Percentiles rank a stretch among this genome's conserved stretches.
Evolutionary conservation across 2,113 vertebrate species (phyloP).

Genomic region (Pollimyrus isidori): DNA sequence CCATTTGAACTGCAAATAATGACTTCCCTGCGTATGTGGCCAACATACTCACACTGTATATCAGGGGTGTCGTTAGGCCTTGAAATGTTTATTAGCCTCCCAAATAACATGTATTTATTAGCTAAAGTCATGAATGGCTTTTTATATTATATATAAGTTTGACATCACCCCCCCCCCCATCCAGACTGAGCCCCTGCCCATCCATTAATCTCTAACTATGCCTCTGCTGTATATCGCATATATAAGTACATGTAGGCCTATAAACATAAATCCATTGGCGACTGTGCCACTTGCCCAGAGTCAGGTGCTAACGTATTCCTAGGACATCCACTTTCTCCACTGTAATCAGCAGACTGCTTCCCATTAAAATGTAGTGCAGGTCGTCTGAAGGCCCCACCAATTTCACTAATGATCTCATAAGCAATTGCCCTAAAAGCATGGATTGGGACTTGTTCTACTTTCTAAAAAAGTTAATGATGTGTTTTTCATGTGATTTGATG

Average conservation of each 20-base stretch:
- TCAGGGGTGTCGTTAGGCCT: too few species aligned
- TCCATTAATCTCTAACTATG: too few species aligned
- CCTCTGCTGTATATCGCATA: neutral
- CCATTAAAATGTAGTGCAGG: neutral
- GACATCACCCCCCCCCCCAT: too few species aligned
- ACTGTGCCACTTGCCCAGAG: neutral
- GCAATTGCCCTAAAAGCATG: conserved; percentile 15
- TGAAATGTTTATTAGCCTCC: too few species aligned
- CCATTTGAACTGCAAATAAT: neutral
- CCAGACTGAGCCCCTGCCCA: too few species aligned
- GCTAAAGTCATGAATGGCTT: too few species aligned
- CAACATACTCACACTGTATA: neutral
- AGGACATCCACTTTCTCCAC: neutral
- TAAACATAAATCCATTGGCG: neutral
- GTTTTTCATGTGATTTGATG: neutral
- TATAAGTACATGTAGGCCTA: neutral
- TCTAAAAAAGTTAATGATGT: neutral
- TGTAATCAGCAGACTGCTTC: conserved; percentile 6
- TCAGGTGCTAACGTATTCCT: neutral
- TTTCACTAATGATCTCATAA: conserved; percentile 5
- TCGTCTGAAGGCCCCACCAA: neutral
- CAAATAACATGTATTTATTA: too few species aligned
- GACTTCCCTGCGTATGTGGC: neutral
- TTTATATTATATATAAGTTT: too few species aligned
- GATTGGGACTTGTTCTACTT: neutral